phyloP scores from a whole-genome alignment of 1,140 invertebrate genomes.

The Plectrocnemia conspersa region DNA sequence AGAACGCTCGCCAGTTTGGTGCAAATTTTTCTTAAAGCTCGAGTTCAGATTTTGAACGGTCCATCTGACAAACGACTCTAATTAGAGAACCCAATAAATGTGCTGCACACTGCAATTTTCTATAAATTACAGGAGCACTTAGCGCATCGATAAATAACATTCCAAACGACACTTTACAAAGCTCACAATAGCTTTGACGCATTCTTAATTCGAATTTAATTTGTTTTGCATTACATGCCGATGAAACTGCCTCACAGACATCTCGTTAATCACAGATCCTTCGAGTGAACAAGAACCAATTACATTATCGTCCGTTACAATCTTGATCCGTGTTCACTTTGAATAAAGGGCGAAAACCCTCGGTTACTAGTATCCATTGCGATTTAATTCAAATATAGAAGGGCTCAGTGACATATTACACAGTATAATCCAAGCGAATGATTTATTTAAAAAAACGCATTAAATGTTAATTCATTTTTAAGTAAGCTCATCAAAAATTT shows the following conservation, averaged over 20 bases:
- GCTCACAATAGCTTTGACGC: background rate
- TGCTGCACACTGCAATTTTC: conserved; percentile 31
- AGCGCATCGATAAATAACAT: too few relatives aligned
- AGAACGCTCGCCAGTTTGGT: conserved; percentile 11
- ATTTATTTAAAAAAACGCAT: too few relatives aligned
- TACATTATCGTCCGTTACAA: conserved; percentile 17
- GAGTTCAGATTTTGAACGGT: too few relatives aligned
- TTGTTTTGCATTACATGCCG: conserved; percentile 1
- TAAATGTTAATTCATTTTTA: too few relatives aligned
- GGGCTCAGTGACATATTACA: too few relatives aligned
- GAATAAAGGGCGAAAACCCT: too few relatives aligned
- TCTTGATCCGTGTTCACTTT: conserved; percentile 10
- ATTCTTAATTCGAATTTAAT: conserved; percentile 20
- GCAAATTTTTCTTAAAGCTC: background rate
- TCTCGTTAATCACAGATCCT: conserved; percentile 19
- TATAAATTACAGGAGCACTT: conserved; percentile 25
- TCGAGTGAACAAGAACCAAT: conserved; percentile 13
- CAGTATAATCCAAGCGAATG: too few relatives aligned
- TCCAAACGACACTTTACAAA: background rate
- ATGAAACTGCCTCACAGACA: conserved; percentile 13
- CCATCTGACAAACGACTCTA: conserved; percentile 24
- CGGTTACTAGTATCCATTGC: too few relatives aligned
- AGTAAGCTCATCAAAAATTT: too few relatives aligned
- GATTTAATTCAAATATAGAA: too few relatives aligned
- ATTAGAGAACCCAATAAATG: conserved; percentile 29